Conservation (phyloP, 2,888 invertebrate species). For the Chrysolina oricalcia region DNA sequence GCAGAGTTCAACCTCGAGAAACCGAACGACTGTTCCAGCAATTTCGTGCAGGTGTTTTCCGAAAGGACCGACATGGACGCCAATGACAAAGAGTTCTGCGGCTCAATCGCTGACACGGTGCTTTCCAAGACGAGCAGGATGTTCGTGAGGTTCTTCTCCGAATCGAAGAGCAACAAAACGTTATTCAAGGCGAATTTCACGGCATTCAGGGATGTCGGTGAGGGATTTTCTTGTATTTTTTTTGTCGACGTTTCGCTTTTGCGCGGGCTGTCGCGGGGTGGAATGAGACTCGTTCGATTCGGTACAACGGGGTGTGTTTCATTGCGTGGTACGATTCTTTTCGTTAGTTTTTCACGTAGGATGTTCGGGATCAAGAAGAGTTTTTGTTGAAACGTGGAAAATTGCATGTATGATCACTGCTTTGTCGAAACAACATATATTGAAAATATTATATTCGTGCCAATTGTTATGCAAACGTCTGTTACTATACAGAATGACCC, state of each 20-base stretch:
- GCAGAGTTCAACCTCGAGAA: slow-evolving; percentile 78
- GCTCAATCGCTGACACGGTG: slow-evolving; percentile 88
- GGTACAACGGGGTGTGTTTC: neutral
- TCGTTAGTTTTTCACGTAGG: too few species aligned
- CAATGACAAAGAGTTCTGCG: slow-evolving; percentile 84
- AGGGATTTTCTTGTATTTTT: slow-evolving; percentile 60
- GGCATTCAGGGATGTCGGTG: slow-evolving; percentile 79
- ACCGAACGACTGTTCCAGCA: slow-evolving; percentile 86
- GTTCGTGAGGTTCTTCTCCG: slow-evolving; percentile 83
- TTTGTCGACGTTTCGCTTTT: slow-evolving; percentile 8
- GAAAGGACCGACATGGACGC: slow-evolving; percentile 78
- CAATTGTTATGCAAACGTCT: too few species aligned
- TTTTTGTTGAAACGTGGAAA: too few species aligned
- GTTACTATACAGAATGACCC: too few species aligned
- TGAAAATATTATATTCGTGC: too few species aligned
- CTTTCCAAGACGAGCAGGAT: slow-evolving; percentile 80
- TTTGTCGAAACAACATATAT: too few species aligned
- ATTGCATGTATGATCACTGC: too few species aligned
- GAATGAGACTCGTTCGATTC: neutral
- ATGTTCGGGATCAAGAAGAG: too few species aligned
- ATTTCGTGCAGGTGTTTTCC: slow-evolving; percentile 84
- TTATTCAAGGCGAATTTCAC: slow-evolving; percentile 84
- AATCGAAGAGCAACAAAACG: slow-evolving; percentile 75
- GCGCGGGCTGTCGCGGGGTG: neutral
- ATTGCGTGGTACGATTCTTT: too few species aligned